phyloP scores from a whole-genome alignment of 1,140 invertebrate genomes.

The Bombus difficillimus region DNA sequence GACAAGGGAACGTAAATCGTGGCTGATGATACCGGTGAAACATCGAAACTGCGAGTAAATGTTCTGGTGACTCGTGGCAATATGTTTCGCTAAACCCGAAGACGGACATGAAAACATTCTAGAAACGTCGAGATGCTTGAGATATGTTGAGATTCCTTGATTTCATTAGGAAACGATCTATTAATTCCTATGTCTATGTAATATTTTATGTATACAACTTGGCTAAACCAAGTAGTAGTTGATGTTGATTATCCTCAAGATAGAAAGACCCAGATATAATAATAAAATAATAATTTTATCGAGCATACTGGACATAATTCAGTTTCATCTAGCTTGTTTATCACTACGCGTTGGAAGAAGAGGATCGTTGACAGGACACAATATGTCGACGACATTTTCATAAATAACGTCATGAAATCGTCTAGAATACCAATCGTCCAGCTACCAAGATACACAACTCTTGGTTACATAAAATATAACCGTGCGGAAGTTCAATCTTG shows the following conservation, averaged over 20 bases:
- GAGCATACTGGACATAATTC: neutral
- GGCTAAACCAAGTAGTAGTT: neutral
- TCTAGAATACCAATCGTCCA: neutral
- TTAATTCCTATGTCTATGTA: neutral
- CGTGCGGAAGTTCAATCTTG: neutral
- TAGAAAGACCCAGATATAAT: too few species aligned
- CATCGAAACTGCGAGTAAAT: conserved; percentile 22
- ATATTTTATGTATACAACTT: neutral
- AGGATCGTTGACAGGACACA: neutral
- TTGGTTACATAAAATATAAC: conserved; percentile 23
- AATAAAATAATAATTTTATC: neutral
- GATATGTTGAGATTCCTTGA: neutral
- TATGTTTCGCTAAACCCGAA: neutral
- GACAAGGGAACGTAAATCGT: conserved; percentile 70
- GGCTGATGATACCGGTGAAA: conserved; percentile 47
- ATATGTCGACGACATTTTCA: neutral
- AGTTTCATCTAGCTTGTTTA: neutral
- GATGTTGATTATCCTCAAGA: neutral
- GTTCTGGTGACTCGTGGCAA: conserved; percentile 18
- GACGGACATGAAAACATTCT: neutral
- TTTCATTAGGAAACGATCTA: neutral
- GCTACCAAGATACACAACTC: neutral
- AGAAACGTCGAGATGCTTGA: neutral
- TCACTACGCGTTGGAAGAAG: neutral
- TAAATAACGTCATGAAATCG: neutral